phyloP scores from a whole-genome alignment of 64 coral and sea anemone genomes.

The Platygyra sinensis region DNA sequence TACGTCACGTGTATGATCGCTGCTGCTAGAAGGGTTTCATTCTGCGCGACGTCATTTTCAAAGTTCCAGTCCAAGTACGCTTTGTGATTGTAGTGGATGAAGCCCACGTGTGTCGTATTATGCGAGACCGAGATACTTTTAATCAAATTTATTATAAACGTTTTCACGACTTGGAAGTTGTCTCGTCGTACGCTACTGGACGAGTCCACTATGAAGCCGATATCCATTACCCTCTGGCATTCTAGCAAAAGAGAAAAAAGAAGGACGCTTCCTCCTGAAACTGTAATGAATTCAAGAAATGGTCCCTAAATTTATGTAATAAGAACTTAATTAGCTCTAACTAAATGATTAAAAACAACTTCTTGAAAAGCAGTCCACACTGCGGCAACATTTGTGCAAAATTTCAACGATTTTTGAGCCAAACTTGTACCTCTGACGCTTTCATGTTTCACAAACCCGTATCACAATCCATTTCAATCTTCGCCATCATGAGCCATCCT shows the following conservation, averaged over 20 bases:
- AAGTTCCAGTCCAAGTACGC: constrained; percentile 32
- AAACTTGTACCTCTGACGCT: no score
- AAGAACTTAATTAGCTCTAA: no score
- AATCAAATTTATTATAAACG: not conserved
- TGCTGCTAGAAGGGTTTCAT: not conserved
- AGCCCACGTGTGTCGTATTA: constrained; percentile 16
- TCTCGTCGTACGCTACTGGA: constrained; percentile 14
- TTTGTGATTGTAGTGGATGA: constrained; percentile 44
- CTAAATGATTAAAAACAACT: no score
- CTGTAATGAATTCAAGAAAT: no score
- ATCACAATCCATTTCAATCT: no score
- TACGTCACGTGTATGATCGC: constrained; percentile 1
- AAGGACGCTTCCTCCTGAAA: no score
- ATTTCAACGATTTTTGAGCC: no score
- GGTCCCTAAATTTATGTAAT: no score
- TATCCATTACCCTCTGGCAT: constrained; percentile 45
- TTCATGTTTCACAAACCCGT: no score
- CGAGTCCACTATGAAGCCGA: constrained; percentile 47
- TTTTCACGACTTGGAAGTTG: constrained; percentile 30
- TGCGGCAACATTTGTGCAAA: no score
- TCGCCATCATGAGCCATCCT: no score
- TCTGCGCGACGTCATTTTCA: not conserved
- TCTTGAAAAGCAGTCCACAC: no score
- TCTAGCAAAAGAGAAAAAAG: not conserved
- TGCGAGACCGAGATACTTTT: not conserved